Evolutionary conservation across 2,797 vertebrate genomes (phyloP).

Genomic region (Halcyon chelicuti): DNA sequence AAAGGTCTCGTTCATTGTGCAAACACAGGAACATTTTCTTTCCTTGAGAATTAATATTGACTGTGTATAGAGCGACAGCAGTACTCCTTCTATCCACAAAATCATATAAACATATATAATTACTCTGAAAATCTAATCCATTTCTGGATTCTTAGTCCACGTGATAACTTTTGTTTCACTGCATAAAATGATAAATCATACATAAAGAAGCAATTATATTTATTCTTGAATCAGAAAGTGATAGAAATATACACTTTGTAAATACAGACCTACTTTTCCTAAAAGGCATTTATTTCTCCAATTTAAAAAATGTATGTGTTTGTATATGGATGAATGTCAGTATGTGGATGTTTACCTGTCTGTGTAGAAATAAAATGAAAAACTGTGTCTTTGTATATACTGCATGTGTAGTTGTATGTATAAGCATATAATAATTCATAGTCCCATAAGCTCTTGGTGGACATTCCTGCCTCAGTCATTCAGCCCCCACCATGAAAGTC

Average conservation of each 20-base stretch:
- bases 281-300: conserved; percentile 63
- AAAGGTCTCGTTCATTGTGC: conserved; percentile 72
- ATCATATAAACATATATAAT: conserved; percentile 70
- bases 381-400: conserved; percentile 43
- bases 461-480: conserved; percentile 63
- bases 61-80: conserved; percentile 41
- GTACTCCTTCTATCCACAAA: conserved; percentile 45
- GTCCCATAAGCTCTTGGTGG: conserved; percentile 63
- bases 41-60: conserved; percentile 74
- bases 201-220: conserved; percentile 62
- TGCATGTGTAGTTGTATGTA: conserved; percentile 42
- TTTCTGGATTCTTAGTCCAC: conserved; percentile 64
- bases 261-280: conserved; percentile 47
- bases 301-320: conserved; percentile 11
- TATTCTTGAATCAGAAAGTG: conserved; percentile 63
- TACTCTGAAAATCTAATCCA: conserved; percentile 69
- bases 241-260: conserved; percentile 55
- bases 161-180: conserved; percentile 71
- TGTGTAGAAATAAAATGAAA: conserved; percentile 36
- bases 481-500: conserved; percentile 75
- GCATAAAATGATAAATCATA: conserved; percentile 71
- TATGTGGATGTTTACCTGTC: conserved; percentile 21
- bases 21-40: conserved; percentile 64
- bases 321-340: not conserved
- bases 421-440: conserved; percentile 69